These are phyloP conservation scores for Mythimna vitellina DNA, from an alignment of 2,888 invertebrate species.

Conservation along the genomic window DNA sequence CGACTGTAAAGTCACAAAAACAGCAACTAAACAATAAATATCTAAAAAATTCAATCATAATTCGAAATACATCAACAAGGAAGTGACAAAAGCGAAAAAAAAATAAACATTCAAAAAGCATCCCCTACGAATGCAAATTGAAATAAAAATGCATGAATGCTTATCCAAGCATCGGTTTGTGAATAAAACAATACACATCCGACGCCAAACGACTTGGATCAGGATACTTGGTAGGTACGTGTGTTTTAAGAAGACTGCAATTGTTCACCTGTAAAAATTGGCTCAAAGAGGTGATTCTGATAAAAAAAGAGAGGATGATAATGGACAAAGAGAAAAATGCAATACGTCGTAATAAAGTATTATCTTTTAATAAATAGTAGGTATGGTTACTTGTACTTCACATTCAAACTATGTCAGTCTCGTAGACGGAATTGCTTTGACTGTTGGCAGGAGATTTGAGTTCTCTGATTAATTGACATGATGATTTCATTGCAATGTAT, in stretches of 20 bases:
- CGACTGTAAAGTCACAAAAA: neutral
- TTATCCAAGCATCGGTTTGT: slow-evolving; percentile 73
- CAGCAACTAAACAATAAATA: neutral
- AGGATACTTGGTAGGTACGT: slow-evolving; percentile 53
- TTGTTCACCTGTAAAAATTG: slow-evolving; percentile 25
- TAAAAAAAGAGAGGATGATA: neutral
- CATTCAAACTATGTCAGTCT: slow-evolving; percentile 26
- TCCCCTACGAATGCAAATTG: slow-evolving; percentile 74
- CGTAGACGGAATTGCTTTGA: slow-evolving; percentile 40
- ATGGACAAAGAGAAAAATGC: too few species aligned
- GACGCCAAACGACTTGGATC: slow-evolving; percentile 61
- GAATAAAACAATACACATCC: slow-evolving; percentile 78
- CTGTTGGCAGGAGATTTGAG: slow-evolving; percentile 37
- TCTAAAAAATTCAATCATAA: slow-evolving; percentile 38
- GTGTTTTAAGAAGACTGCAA: slow-evolving; percentile 46
- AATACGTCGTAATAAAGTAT: neutral
- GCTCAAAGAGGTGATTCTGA: slow-evolving; percentile 1
- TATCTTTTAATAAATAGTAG: neutral
- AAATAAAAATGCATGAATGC: slow-evolving; percentile 80
- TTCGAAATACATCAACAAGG: slow-evolving; percentile 35
- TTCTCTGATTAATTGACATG: slow-evolving; percentile 37
- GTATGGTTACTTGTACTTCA: slow-evolving; percentile 6
- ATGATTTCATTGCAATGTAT: slow-evolving; percentile 36
- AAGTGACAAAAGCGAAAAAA: slow-evolving; percentile 54
- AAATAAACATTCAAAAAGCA: slow-evolving; percentile 67